phyloP scores from a whole-genome alignment of 2,888 invertebrate species.

The Spodoptera exigua region DNA sequence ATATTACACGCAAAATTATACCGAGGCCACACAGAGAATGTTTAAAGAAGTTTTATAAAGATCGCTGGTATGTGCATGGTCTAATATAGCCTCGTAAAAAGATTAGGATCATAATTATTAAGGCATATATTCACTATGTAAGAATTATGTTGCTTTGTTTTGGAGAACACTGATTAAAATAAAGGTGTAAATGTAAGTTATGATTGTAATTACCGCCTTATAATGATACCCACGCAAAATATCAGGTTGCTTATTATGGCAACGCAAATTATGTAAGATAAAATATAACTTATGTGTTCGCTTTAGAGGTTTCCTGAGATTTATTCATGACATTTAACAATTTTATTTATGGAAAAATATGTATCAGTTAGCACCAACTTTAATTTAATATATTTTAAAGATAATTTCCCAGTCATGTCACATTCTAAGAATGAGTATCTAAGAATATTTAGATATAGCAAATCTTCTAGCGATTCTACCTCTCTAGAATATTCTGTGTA shows the following conservation, averaged over 20 bases:
- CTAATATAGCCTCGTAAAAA: constrained; percentile 33
- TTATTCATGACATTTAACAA: background rate
- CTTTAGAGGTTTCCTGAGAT: background rate
- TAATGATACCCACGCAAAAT: constrained; percentile 20
- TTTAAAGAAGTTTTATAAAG: constrained; percentile 51
- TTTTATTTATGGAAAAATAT: background rate
- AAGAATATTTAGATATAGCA: too few relatives aligned
- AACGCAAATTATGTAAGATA: constrained; percentile 4
- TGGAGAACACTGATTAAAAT: constrained; percentile 14
- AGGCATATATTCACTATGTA: constrained; percentile 12
- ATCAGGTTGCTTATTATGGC: constrained; percentile 28
- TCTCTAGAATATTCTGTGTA: too few relatives aligned
- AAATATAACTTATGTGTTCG: background rate
- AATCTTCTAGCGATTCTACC: too few relatives aligned
- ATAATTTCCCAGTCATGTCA: too few relatives aligned
- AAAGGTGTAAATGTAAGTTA: constrained; percentile 28
- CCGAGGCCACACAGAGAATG: constrained; percentile 54
- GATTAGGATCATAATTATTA: constrained; percentile 48
- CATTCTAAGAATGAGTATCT: too few relatives aligned
- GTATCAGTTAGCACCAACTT: background rate
- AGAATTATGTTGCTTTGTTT: constrained; percentile 21
- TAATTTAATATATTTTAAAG: too few relatives aligned
- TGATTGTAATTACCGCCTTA: constrained; percentile 27
- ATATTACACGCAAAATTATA: constrained; percentile 61
- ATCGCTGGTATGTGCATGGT: constrained; percentile 15